Evolutionary conservation across 2,113 vertebrate genomes (phyloP), one percentile per base, ranked within the genome.

Genomic region (Orthonyx spaldingii): DNA sequence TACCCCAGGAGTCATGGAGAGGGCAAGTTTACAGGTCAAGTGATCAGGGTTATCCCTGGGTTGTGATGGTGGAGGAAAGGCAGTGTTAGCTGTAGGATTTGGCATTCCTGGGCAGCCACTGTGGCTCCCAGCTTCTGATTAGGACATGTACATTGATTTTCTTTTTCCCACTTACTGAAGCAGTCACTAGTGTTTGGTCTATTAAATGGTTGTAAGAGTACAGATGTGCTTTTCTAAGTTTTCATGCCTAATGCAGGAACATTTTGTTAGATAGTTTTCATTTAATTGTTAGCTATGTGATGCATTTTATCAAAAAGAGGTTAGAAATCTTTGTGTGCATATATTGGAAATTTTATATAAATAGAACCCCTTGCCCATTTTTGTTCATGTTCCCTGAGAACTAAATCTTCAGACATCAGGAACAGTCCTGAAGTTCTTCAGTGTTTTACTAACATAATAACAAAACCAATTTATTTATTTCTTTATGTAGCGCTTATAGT

Each of bases 61-160:
- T 21, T 57, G 55, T 22, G 59, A 8, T 33, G 50, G 27, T 24
- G 39, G 14, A 76, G 57, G 27, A 79, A 32, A 55, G 47, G 70
- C 50, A 39, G 19, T 2, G 1, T 28, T 28, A 55, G 24, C 41
- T 41, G 16, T 11, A 39, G 52, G 28, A 32, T 70, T 71, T 71
- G 47, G 24, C 19, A 13, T 63, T 71, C 18, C 35, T 2, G 1
- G 23, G 52, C 39, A 91, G 81, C 80, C 57, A 59, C 77, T 46
- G 16, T 49, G 84, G 76, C 61, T 71, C 23, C 5, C 41, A 42
- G 63, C 21, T 55, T 79, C 70, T 93, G 1, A 9, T 57, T 15
- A 50, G n/a, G 19, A 24, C 11, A 5, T 0, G 12, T 1, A 1
- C 18, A 16, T 7, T 8, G 3, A 35, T 52, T 33, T 49, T 5